Base-by-base conservation (phyloP, 2,888 invertebrate genomes). In the Polyommatus iphigenia region DNA sequence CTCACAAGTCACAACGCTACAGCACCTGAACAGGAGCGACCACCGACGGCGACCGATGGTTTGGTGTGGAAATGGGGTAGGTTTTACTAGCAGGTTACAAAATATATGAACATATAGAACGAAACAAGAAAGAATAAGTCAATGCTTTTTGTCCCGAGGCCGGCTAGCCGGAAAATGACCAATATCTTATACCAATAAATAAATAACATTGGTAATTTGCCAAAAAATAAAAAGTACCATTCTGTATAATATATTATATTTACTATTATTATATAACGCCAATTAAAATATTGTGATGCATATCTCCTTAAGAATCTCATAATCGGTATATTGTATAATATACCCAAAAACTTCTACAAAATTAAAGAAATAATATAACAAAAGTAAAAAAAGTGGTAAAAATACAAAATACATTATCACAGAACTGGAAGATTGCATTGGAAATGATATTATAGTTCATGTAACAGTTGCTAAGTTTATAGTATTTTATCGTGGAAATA, bases 391-490 rank as follows among this genome's bases (percentile, higher is more conserved):
- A 75, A 75, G 41, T 72, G 72, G n/a, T 72, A 50, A 50, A 75
- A 75, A 75, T 73, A 73, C 73, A 50, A 73, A 73, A 73, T 75
- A 75, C 54, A 18, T 50, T 75, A 75, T 75, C 75, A 75, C 75
- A 75, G 75, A 75, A 75, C 46, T 75, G 75, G 75, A 75, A 75
- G 75, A 75, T 75, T 75, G 75, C 75, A 75, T 75, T 75, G 54
- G 8, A 75, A 75, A 67, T 67, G 29, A 67, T 67, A 67, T 67
- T 15, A 29, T 67, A 67, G 29, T 67, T 67, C 5, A 67, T 15
- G 29, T 67, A 67, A 67, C 6, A 67, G 67, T 67, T 67, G 13
- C 54, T 18, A 54, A 18, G 18, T 3, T 5, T 6, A 29, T 29
- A 29, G 15, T 15, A 29, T 67, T 29, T 29, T 67, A 29, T 24